phyloP scores from a whole-genome alignment of 1,140 invertebrate genomes.

The Drosophila hydei region DNA sequence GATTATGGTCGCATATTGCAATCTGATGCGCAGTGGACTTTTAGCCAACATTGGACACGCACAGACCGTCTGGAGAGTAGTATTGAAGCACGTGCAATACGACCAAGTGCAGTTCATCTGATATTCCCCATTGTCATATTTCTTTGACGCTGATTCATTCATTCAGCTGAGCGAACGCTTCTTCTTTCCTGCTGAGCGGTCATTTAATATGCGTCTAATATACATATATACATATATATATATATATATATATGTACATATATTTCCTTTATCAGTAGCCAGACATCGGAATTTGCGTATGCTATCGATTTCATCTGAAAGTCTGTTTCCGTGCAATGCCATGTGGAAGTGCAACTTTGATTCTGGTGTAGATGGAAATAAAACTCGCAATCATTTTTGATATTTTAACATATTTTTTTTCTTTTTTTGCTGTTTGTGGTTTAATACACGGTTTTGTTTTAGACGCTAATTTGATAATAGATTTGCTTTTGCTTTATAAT shows the following conservation, averaged over 20 bases:
- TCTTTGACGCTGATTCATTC: slow-evolving; percentile 27
- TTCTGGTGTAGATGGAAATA: slow-evolving; percentile 45
- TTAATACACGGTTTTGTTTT: slow-evolving; percentile 63
- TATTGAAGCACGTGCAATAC: slow-evolving; percentile 10
- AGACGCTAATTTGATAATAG: slow-evolving; percentile 63
- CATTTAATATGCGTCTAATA: background rate
- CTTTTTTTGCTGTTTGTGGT: slow-evolving; percentile 54
- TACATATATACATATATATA: background rate
- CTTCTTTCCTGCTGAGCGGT: background rate
- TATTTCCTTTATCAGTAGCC: slow-evolving; percentile 29
- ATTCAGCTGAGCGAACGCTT: slow-evolving; percentile 27
- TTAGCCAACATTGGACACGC: slow-evolving; percentile 14
- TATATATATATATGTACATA: background rate
- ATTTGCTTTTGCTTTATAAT: slow-evolving; percentile 42
- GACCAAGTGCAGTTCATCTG: slow-evolving; percentile 22
- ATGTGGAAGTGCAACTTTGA: slow-evolving; percentile 38
- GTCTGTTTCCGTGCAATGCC: slow-evolving; percentile 58
- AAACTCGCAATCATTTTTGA: slow-evolving; percentile 55
- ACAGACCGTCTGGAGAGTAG: slow-evolving; percentile 3
- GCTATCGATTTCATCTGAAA: slow-evolving; percentile 61
- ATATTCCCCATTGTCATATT: slow-evolving; percentile 30
- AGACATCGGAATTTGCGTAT: slow-evolving; percentile 52
- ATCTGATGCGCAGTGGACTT: slow-evolving; percentile 25
- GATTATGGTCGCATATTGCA: background rate
- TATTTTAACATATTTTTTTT: slow-evolving; percentile 80